Percentiles rank a stretch among this genome's conserved stretches.
Evolutionary conservation across 2,888 invertebrate species (phyloP).

Genomic region (Zygaena filipendulae): DNA sequence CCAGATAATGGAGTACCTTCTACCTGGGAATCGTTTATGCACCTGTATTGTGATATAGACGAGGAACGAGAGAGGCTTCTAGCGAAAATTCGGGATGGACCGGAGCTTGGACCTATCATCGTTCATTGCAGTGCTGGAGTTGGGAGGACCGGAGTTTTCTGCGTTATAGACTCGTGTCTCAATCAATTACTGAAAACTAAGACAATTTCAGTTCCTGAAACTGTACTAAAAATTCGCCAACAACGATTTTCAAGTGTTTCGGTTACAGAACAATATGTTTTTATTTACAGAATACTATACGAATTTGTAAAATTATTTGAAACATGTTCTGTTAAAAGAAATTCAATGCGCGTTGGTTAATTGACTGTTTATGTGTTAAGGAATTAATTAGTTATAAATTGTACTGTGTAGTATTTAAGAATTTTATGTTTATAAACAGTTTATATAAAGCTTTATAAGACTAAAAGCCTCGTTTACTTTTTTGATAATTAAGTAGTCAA

Average conservation of each 20-base stretch:
- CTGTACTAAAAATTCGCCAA: constrained; percentile 8
- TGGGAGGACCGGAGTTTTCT: constrained; percentile 9
- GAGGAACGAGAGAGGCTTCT: too few species aligned
- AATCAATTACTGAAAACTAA: too few species aligned
- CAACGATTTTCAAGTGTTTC: constrained; percentile 7
- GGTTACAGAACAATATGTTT: constrained; percentile 6
- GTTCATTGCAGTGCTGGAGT: constrained; percentile 10
- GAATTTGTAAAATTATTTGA: constrained; percentile 4
- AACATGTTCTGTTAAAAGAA: constrained; percentile 4
- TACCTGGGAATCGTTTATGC: constrained; percentile 6
- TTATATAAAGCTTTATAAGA: neutral
- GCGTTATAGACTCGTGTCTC: constrained; percentile 9
- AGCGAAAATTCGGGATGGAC: constrained; percentile 1
- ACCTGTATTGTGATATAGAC: neutral
- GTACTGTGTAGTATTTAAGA: too few species aligned
- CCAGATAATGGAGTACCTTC: constrained; percentile 9
- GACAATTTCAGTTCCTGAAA: too few species aligned
- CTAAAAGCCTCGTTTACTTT: too few species aligned
- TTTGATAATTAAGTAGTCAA: too few species aligned
- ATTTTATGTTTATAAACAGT: too few species aligned
- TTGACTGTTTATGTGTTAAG: constrained; percentile 5
- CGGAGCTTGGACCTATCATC: constrained; percentile 6
- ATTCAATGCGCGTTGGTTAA: neutral
- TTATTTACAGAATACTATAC: constrained; percentile 5
- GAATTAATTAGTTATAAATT: too few species aligned